Evolutionary conservation across 2,888 invertebrate species (phyloP).

Genomic region (Cyaniris semiargus): DNA sequence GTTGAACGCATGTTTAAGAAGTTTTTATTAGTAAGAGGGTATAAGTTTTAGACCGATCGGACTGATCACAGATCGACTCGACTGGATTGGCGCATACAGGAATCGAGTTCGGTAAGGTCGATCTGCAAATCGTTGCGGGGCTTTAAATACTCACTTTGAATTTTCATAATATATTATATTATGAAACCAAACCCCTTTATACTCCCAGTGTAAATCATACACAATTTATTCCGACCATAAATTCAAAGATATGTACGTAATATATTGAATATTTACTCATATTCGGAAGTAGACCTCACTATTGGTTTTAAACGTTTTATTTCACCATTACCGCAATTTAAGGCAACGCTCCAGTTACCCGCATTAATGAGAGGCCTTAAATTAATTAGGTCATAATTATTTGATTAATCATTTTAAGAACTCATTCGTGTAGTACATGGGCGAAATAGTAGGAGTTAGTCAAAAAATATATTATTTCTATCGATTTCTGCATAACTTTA

Average conservation of each 20-base stretch:
- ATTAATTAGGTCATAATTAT: conserved; percentile 22
- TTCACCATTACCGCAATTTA: conserved; percentile 10
- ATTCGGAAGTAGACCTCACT: conserved; percentile 2
- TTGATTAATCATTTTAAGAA: background rate
- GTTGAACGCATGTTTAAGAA: too few species aligned
- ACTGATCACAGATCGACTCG: too few species aligned
- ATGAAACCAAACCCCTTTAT: background rate
- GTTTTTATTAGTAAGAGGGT: too few species aligned
- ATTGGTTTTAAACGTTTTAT: conserved; percentile 15
- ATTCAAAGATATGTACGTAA: conserved; percentile 18
- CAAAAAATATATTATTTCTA: background rate
- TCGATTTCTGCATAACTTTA: too few species aligned
- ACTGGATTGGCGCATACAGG: too few species aligned
- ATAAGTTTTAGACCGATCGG: too few species aligned
- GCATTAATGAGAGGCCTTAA: background rate
- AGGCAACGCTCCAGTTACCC: conserved; percentile 10
- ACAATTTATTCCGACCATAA: conserved; percentile 15
- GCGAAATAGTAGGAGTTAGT: background rate
- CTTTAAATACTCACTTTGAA: background rate
- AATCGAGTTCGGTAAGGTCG: too few species aligned
- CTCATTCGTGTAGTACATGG: background rate
- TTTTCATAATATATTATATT: background rate
- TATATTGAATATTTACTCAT: conserved; percentile 20
- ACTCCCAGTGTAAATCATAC: conserved; percentile 1
- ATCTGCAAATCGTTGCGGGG: too few species aligned